Evolutionary conservation across 2,888 invertebrate species (phyloP), one percentile per base, ranked within the genome.

Genomic region (Limnephilus marmoratus): DNA sequence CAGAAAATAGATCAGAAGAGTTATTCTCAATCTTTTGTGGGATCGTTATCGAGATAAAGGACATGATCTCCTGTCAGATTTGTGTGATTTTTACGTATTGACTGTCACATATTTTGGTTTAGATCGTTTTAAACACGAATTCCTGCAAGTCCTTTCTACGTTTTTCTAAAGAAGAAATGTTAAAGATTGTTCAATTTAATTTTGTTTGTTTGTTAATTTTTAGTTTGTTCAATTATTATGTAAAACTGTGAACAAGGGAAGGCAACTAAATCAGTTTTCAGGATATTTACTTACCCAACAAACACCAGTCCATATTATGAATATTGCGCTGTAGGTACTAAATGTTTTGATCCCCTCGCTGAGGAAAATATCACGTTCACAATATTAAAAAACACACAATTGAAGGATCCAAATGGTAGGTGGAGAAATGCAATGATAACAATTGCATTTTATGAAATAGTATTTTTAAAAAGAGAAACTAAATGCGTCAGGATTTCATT

Each of bases 291-390:
- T 68, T n/a, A 24, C 68, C 68, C 68, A 68, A 68, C n/a, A 68
- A 68, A 68, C 9, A 68, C 18, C 5, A 24, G 68, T 68, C 24
- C 1, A 5, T 68, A 68, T 68, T 68, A 68, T 68, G 68, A 68
- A n/a, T 68, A 68, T 68, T 68, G 24, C 24, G 9, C n/a, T 68
- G 7, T 4, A 37, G 37, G 37, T n/a, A 37, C 34, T 37, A n/a
- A 81, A 81, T 89, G 18, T 34, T 89, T 87, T 81, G 88, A 89
- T 80, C 88, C 80, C n/a, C 12, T 15, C 41, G 41, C 3, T 4
- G 37, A 31, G 37, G 41, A 29, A 45, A 89, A 89, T n/a, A 80
- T 89, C 88, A 89, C 88, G 88, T 81, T 34, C 80, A 29, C 29
- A 81, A 53, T 34, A 87, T 49, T 49, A 31, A 34, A 82, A 82